Evolutionary conservation across 2,113 vertebrate species (phyloP), one percentile per base, ranked within the genome.

Genomic region (Ptyas mucosa): DNA sequence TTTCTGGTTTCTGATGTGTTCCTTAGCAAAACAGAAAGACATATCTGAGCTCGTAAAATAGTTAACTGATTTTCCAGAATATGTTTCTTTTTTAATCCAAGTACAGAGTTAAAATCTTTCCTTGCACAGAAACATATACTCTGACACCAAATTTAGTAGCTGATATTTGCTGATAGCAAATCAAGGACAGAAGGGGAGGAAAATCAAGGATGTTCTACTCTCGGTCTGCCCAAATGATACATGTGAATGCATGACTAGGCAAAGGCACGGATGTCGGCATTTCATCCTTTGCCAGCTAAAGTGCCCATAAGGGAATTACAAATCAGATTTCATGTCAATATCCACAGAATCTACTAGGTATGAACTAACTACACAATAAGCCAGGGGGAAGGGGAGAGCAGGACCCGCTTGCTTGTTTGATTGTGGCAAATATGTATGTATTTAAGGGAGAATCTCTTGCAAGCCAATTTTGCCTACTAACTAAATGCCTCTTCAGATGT

Each of bases 181-280:
- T 94, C 10, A 0, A 24, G 90, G 64, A 92, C 95, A 94, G 94
- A 88, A 94, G 94, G 95, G 95, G 75, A 43, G 95, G 93, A 92
- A 95, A 15, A 93, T 91, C 55, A 1, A 46, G 94, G 94, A 94
- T 92, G 94, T 96, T 94, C 95, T 95, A 85, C 94, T 21, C 0
- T 94, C 93, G 94, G 94, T 95, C 94, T 93, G 94, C 95, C 96
- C 61, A 93, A n/a, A 23, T 93, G 92, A 58, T 94, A 94, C 93
- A 87, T 2, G 1, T 94, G 3, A 94, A 96, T 94, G 52, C 94
- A 21, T 85, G 6, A 21, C 0, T 0, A 93, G 92, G 87, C 69
- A 92, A 64, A 91, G 26, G 94, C 95, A 91, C 86, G 89, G 69
- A 85, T 94, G 94, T 91, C 91, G 1, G 89, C 20, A 55, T 6